These are phyloP conservation scores for Netelia virgata DNA, from an alignment of 2,888 invertebrate species.

Conservation along the genomic window DNA sequence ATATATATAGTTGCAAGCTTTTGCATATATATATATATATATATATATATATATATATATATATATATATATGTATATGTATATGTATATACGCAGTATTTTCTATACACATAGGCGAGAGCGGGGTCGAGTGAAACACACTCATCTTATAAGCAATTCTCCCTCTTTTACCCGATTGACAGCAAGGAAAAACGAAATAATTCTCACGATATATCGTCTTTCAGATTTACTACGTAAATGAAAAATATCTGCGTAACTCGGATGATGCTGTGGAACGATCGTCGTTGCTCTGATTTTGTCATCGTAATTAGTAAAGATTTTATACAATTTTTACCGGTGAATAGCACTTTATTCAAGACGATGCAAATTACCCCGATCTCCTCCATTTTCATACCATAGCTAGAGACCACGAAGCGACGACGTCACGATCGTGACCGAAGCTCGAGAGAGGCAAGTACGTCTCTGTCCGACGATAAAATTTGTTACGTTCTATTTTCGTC, in stretches of 20 bases:
- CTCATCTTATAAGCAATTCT: not conserved
- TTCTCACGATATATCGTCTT: no score
- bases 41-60: constrained; percentile 21
- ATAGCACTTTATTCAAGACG: no score
- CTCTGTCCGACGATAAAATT: not conserved
- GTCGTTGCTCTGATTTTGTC: no score
- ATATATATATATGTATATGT: constrained; percentile 4
- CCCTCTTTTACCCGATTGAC: not conserved
- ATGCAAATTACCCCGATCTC: no score
- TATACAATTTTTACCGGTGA: no score
- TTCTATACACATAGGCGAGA: not conserved
- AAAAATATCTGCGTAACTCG: no score
- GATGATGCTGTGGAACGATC: no score
- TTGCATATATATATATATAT: constrained; percentile 4
- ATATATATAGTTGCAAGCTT: constrained; percentile 1
- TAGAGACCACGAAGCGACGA: not conserved
- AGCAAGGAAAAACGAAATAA: no score
- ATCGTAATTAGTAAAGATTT: no score
- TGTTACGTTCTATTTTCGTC: no score
- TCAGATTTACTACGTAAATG: no score
- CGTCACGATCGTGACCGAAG: not conserved
- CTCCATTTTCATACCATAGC: no score
- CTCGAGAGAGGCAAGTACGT: not conserved
- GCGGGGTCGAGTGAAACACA: not conserved
- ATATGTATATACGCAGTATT: constrained; percentile 6